phyloP scores from a whole-genome alignment of 1,140 invertebrate genomes.

The Caenorhabditis brenneri region DNA sequence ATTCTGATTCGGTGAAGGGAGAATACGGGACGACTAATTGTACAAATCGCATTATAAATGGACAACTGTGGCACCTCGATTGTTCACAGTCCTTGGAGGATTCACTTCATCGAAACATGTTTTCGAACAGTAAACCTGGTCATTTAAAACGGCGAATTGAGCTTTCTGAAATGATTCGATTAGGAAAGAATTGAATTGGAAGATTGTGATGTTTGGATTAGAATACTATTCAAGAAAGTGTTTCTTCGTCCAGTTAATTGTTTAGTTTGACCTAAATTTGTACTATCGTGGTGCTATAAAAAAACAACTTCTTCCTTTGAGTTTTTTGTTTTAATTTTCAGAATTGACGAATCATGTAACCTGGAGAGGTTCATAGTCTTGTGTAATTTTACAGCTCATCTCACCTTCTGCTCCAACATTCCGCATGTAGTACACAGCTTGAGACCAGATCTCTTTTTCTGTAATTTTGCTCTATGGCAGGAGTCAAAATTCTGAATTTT shows the following conservation, averaged over 20 bases:
- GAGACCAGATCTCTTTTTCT: constrained; percentile 59
- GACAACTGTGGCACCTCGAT: constrained; percentile 40
- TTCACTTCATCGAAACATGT: constrained; percentile 33
- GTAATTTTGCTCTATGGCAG: not conserved
- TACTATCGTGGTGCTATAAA: no score
- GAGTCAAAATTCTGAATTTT: no score
- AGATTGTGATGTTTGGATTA: not conserved
- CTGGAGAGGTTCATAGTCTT: no score
- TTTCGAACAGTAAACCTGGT: constrained; percentile 19
- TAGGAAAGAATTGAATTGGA: not conserved
- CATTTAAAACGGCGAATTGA: constrained; percentile 1
- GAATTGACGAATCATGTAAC: no score
- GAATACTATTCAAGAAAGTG: no score
- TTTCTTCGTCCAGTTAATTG: no score
- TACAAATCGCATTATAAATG: constrained; percentile 41
- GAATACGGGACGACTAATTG: constrained; percentile 9
- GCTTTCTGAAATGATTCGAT: constrained; percentile 29
- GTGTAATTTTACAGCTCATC: no score
- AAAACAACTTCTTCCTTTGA: no score
- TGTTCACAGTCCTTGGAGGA: constrained; percentile 33
- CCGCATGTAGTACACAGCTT: constrained; percentile 60
- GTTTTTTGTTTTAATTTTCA: no score
- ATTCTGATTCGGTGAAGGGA: not conserved
- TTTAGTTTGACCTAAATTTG: no score
- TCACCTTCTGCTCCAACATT: constrained; percentile 60